Percentiles rank a stretch among this genome's conserved stretches.
These are phyloP conservation scores for Pocillopora grandis DNA, from an alignment of 92 coral and sea anemone species.

Conservation along the genomic window DNA sequence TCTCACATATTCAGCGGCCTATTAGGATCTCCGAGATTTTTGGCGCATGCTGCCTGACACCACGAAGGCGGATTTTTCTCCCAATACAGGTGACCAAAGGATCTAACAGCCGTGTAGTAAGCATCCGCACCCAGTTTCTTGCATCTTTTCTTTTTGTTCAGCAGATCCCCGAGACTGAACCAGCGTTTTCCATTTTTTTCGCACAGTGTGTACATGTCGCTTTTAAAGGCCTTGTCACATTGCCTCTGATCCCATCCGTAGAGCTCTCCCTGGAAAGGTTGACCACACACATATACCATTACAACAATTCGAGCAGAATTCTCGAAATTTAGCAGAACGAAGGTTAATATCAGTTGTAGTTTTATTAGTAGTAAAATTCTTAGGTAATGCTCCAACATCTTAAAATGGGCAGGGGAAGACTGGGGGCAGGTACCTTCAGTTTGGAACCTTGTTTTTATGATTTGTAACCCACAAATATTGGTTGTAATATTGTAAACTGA, in stretches of 20 bases:
- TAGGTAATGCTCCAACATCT: no score
- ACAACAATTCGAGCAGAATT: no score
- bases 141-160: slow-evolving; percentile 31
- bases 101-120: slow-evolving; percentile 44
- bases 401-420: no score
- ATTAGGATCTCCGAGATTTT: slow-evolving; percentile 49
- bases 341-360: no score
- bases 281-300: neutral
- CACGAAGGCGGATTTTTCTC: slow-evolving; percentile 53
- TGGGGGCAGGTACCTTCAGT: no score
- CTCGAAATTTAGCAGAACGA: no score
- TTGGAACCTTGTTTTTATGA: no score
- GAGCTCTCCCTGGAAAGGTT: slow-evolving; percentile 50
- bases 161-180: slow-evolving; percentile 12
- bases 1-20: neutral
- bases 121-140: neutral
- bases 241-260: slow-evolving; percentile 50
- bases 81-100: slow-evolving; percentile 56
- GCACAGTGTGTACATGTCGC: slow-evolving; percentile 72
- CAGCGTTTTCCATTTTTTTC: neutral
- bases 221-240: slow-evolving; percentile 62
- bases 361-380: no score
- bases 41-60: slow-evolving; percentile 67
- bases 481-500: no score
- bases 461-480: no score